Conservation (phyloP, 2,113 vertebrate species). For the Candoia aspera region DNA sequence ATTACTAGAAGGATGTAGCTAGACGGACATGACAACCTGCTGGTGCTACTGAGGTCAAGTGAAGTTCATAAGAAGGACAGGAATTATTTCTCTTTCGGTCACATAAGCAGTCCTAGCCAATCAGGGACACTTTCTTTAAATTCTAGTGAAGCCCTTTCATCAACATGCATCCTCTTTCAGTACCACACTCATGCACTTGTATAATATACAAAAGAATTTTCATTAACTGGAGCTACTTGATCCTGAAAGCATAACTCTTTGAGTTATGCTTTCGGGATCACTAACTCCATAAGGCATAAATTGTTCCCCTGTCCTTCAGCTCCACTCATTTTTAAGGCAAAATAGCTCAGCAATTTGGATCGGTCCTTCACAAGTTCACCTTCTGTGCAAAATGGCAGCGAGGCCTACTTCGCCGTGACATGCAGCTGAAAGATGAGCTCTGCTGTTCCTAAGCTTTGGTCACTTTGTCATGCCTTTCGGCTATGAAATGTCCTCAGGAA, state of each 20-base stretch:
- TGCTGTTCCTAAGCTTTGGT: constrained; percentile 44
- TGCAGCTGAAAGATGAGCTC: constrained; percentile 40
- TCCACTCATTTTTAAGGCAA: constrained; percentile 20
- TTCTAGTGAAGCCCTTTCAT: neutral
- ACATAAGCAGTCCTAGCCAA: neutral
- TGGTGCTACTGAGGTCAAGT: neutral
- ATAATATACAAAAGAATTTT: neutral
- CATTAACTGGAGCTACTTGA: neutral
- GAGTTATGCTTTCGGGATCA: neutral
- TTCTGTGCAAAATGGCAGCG: constrained; percentile 43
- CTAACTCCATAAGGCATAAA: neutral
- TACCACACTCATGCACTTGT: no score
- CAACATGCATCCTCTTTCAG: neutral
- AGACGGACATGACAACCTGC: neutral
- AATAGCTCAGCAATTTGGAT: constrained; percentile 39
- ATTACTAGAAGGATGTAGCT: neutral
- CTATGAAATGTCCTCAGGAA: constrained; percentile 63
- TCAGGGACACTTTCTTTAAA: neutral
- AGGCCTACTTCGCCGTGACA: constrained; percentile 35
- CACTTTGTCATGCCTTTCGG: constrained; percentile 50
- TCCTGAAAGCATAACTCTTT: neutral
- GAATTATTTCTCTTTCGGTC: neutral
- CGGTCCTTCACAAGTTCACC: constrained; percentile 47
- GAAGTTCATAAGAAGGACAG: neutral
- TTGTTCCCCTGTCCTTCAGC: constrained; percentile 9